A percentile compares a stretch with the other conserved stretches of the same genome.
Conservation (phyloP, 2,797 vertebrate genomes). For the Pantherophis vulpinus region DNA sequence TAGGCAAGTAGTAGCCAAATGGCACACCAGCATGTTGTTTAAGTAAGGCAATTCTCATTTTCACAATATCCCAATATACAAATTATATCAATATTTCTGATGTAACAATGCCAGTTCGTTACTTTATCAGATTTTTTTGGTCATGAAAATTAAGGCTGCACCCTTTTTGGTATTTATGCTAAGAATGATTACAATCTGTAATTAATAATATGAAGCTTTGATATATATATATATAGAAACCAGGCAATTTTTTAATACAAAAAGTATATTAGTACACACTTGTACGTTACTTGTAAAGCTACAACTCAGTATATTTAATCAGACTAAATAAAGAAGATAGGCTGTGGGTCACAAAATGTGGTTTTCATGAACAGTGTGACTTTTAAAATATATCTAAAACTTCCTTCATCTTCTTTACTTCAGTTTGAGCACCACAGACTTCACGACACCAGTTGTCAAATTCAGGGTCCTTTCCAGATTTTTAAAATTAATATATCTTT, state of each 20-base stretch:
- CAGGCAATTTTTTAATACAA: not conserved
- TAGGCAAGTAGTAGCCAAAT: not conserved
- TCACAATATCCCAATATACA: not conserved
- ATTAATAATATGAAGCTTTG: not conserved
- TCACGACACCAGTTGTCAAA: not conserved
- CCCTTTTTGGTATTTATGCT: slow-evolving; percentile 2
- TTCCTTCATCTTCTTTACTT: not conserved
- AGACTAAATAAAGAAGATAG: not conserved
- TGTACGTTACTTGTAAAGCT: not conserved
- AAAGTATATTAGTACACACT: not conserved
- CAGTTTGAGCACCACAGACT: slow-evolving; percentile 4
- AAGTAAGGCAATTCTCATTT: not conserved
- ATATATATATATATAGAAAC: not conserved
- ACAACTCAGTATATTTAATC: not conserved
- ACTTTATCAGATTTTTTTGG: not conserved
- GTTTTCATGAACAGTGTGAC: not conserved
- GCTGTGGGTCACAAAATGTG: not conserved
- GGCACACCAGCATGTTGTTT: not conserved
- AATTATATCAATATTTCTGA: slow-evolving; percentile 1
- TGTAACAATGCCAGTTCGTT: slow-evolving; percentile 6
- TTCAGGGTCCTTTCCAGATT: not conserved
- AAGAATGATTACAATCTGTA: not conserved
- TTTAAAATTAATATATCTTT: not conserved
- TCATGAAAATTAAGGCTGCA: not conserved
- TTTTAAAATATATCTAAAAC: not conserved